phyloP scores from a whole-genome alignment of 2,888 invertebrate genomes.

The Neelides folsomi region DNA sequence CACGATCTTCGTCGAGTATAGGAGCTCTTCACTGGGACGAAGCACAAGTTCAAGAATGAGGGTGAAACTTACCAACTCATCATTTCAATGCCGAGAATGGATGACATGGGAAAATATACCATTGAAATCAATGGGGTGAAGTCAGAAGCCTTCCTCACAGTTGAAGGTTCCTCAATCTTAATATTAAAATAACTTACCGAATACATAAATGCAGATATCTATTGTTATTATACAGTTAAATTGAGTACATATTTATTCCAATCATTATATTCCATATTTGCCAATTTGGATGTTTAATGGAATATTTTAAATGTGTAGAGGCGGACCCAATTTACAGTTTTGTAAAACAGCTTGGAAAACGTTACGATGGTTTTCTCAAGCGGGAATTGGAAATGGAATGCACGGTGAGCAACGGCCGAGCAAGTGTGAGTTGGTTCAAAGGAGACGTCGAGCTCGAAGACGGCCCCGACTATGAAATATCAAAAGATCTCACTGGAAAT shows the following conservation, averaged over 20 bases:
- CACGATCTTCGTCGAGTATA: slow-evolving; percentile 37
- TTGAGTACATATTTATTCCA: not conserved
- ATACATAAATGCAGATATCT: no score
- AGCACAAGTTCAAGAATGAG: slow-evolving; percentile 89
- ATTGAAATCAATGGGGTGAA: slow-evolving; percentile 83
- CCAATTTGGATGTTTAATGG: not conserved
- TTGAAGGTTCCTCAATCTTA: slow-evolving; percentile 77
- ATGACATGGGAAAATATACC: slow-evolving; percentile 93
- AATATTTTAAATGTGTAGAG: slow-evolving; percentile 45
- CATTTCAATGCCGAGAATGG: slow-evolving; percentile 80
- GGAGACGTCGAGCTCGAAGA: slow-evolving; percentile 60
- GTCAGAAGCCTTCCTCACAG: slow-evolving; percentile 81
- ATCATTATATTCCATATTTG: not conserved
- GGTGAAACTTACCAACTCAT: slow-evolving; percentile 80
- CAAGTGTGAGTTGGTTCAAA: slow-evolving; percentile 86
- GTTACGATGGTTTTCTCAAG: slow-evolving; percentile 72
- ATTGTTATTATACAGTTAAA: no score
- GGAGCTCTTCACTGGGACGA: slow-evolving; percentile 91
- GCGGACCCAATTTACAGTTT: slow-evolving; percentile 90
- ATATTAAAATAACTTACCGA: no score
- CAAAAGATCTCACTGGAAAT: slow-evolving; percentile 82
- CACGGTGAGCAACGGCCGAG: slow-evolving; percentile 82
- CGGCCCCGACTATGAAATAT: slow-evolving; percentile 68
- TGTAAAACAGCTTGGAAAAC: slow-evolving; percentile 76
- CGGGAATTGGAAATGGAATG: slow-evolving; percentile 88